Evolutionary conservation across 2,888 invertebrate species (phyloP).

Genomic region (Volucella inanis): DNA sequence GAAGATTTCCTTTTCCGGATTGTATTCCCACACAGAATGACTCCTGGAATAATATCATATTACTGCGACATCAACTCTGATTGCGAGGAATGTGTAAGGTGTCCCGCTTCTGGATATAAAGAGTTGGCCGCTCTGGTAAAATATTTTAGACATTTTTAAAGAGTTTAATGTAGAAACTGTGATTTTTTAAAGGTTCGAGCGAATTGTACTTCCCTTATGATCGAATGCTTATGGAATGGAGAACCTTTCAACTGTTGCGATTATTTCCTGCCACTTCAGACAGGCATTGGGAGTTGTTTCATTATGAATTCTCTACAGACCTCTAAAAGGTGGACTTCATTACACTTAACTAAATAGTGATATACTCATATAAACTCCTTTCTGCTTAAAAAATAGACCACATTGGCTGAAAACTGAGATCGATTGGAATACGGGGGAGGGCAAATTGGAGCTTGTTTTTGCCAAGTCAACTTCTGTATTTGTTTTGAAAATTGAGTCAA

Average conservation of each 20-base stretch:
- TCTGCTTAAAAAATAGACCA: constrained; percentile 73
- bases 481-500: background rate
- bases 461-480: constrained; percentile 66
- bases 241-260: constrained; percentile 86
- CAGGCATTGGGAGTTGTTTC: constrained; percentile 86
- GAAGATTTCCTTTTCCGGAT: constrained; percentile 80
- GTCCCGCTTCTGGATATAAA: constrained; percentile 78
- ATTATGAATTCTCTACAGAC: constrained; percentile 86
- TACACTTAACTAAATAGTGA: background rate
- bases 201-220: constrained; percentile 84
- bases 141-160: background rate
- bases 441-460: constrained; percentile 77
- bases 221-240: constrained; percentile 85
- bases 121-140: constrained; percentile 77
- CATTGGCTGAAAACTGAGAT: constrained; percentile 80
- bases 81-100: constrained; percentile 78
- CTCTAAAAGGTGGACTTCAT: constrained; percentile 81
- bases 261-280: constrained; percentile 85
- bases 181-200: constrained; percentile 77
- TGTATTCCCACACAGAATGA: constrained; percentile 80
- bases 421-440: constrained; percentile 76
- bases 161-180: no score
- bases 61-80: constrained; percentile 76
- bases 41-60: constrained; percentile 76
- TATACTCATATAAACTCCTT: background rate